These are phyloP conservation scores for Hyppa rectilinea DNA, from an alignment of 2,888 invertebrate species.

Conservation along the genomic window DNA sequence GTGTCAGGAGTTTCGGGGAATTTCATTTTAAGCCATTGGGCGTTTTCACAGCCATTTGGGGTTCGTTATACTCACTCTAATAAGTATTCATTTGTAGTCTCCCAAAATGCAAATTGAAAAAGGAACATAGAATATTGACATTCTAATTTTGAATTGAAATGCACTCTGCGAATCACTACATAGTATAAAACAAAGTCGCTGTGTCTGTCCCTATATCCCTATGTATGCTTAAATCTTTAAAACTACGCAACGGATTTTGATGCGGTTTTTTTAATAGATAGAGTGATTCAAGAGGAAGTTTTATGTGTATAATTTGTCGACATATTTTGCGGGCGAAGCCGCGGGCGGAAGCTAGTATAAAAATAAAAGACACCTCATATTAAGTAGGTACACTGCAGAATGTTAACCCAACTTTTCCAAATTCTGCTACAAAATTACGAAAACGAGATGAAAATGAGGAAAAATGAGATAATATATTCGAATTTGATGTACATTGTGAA, in stretches of 20 bases:
- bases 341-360: too few relatives aligned
- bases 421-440: background rate
- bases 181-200: too few relatives aligned
- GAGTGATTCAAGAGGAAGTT: too few relatives aligned
- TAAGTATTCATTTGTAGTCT: background rate
- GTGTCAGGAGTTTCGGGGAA: constrained; percentile 4
- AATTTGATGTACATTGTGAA: constrained; percentile 42
- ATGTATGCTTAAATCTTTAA: too few relatives aligned
- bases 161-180: background rate
- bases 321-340: too few relatives aligned
- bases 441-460: constrained; percentile 41
- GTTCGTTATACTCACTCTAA: background rate
- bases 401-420: background rate
- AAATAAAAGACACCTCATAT: background rate
- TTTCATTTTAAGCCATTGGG: constrained; percentile 14
- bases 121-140: background rate
- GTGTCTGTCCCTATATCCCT: too few relatives aligned
- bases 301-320: too few relatives aligned
- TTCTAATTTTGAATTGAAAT: background rate
- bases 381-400: background rate
- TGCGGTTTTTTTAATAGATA: too few relatives aligned
- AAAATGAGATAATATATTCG: constrained; percentile 50
- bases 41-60: too few relatives aligned
- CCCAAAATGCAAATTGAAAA: background rate
- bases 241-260: too few relatives aligned